Evolutionary conservation across 2,888 invertebrate genomes (phyloP), one percentile per base, ranked within the genome.

Genomic region (Antheraea yamamai): DNA sequence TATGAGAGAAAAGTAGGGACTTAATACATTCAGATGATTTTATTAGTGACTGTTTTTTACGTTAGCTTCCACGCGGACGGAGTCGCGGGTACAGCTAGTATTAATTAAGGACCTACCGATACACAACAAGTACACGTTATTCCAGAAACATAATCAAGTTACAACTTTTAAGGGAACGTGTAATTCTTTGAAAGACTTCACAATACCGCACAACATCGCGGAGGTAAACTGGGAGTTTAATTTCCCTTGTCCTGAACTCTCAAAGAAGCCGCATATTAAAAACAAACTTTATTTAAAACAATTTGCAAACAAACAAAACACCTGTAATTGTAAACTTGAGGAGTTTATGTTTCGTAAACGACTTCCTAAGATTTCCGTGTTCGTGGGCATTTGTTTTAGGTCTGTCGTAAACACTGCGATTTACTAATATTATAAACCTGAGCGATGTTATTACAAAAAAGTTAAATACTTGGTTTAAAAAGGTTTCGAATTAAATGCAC

Each of bases 251-350:
- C 39, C 55, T 77, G 75, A 75, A 76, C 72, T 79, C 77, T 75
- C 78, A 76, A 72, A 77, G 79, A 78, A 79, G 76, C 76, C 78
- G 72, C 73, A 73, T 71, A 77, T 74, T 73, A n/a, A 75, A 77
- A 79, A 79, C 77, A 75, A 76, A 77, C n/a, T 51, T 73, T 73
- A 75, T 77, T 77, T 80, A 79, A 82, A 85, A 85, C 82, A 84
- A 84, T 85, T 82, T 78, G 74, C 79, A 78, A 85, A 85, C 84
- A 84, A 66, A 66, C 64, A 83, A 84, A 86, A 82, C 83, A 86
- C 82, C 82, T 84, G 86, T 86, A 85, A 86, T 84, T 85, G 81
- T 85, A 83, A 83, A 82, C 80, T 82, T 78, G 77, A 58, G 51
- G 77, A 77, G 76, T 78, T 76, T 75, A 68, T 75, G 77, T 78